A percentile compares a stretch with the other conserved stretches of the same genome.
Conservation (phyloP, 1,140 invertebrate species). For the Rhagoletis zephyria region DNA sequence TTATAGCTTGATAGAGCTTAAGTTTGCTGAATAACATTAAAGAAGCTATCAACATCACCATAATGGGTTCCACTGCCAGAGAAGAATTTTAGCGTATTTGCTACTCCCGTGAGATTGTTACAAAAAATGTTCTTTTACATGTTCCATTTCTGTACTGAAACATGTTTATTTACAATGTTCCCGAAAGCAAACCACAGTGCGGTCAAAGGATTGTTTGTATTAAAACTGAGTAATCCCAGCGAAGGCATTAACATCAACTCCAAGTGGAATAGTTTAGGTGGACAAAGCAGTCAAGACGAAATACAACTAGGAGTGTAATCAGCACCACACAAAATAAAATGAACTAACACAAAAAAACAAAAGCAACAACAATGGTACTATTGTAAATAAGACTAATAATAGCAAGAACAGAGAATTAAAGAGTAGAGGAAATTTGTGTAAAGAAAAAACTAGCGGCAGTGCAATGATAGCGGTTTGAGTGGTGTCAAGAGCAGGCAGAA, state of each 20-base stretch:
- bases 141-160: too few relatives aligned
- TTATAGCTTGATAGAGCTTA: too few relatives aligned
- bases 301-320: neutral
- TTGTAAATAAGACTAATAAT: neutral
- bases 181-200: neutral
- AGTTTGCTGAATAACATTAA: too few relatives aligned
- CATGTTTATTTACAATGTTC: too few relatives aligned
- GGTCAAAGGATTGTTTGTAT: neutral
- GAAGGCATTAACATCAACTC: neutral
- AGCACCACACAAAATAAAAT: neutral
- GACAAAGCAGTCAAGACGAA: neutral
- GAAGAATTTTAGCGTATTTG: too few relatives aligned
- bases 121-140: too few relatives aligned
- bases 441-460: neutral
- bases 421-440: too few relatives aligned
- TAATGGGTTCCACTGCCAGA: too few relatives aligned
- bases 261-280: too few relatives aligned
- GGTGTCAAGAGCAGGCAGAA: constrained; percentile 9
- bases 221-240: neutral
- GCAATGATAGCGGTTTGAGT: neutral
- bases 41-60: too few relatives aligned
- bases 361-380: neutral
- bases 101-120: too few relatives aligned
- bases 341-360: neutral
- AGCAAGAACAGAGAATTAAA: neutral